These are phyloP conservation scores for Metaphire vulgaris DNA, from an alignment of 1,140 invertebrate species.

Conservation along the genomic window DNA sequence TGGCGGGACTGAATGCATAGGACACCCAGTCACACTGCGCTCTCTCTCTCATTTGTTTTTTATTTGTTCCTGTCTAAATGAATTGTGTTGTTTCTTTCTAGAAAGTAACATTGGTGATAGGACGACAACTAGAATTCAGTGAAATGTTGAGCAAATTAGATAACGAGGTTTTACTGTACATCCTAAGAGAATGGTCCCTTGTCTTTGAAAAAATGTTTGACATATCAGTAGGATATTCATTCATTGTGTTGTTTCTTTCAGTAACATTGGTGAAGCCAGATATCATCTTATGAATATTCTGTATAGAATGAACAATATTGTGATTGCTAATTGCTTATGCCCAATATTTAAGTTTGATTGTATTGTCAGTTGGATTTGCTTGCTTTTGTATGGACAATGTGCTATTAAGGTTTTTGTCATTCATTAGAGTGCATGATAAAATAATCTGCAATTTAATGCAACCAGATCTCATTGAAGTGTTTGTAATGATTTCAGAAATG, in stretches of 20 bases:
- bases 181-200: not conserved
- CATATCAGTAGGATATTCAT: not conserved
- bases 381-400: no score
- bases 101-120: constrained; percentile 44
- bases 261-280: no score
- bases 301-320: not conserved
- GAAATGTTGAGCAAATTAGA: constrained; percentile 41
- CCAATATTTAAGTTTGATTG: no score
- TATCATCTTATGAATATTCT: no score
- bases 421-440: no score
- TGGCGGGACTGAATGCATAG: no score
- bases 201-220: not conserved
- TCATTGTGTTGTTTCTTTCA: not conserved
- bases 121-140: constrained; percentile 44
- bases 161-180: not conserved
- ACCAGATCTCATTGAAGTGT: no score
- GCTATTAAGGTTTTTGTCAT: no score
- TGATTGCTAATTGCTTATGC: not conserved
- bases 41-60: no score
- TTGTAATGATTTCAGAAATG: not conserved
- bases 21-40: no score
- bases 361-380: no score
- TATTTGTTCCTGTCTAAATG: no score
- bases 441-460: not conserved
- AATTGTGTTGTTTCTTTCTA: constrained; percentile 44